A percentile compares a stretch with the other conserved stretches of the same genome.
Conservation (phyloP, 2,113 vertebrate genomes). For the Chaetodon auriga region DNA sequence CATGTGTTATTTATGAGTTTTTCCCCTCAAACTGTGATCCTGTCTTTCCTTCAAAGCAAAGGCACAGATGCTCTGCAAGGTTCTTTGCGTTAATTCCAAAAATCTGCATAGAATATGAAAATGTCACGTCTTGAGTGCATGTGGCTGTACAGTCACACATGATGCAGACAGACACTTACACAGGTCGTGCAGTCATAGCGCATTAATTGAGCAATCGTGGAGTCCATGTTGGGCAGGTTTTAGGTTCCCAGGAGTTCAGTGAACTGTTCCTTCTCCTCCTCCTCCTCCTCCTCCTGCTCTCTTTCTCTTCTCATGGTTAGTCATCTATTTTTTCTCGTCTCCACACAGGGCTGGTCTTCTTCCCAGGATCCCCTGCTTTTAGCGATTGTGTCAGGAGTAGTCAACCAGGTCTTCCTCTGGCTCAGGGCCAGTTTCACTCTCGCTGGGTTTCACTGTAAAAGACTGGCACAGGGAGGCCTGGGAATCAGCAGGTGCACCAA, state of each 20-base stretch:
- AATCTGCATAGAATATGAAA: neutral
- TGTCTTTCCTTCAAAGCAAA: neutral
- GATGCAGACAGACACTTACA: neutral
- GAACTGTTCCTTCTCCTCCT: slow-evolving; percentile 68
- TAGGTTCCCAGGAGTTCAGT: slow-evolving; percentile 79
- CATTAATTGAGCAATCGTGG: slow-evolving; percentile 75
- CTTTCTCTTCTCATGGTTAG: slow-evolving; percentile 72
- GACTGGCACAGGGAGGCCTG: slow-evolving; percentile 73
- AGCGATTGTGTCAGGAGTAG: slow-evolving; percentile 68
- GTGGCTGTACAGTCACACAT: neutral
- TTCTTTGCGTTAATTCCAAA: rapidly evolving
- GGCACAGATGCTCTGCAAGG: slow-evolving; percentile 11
- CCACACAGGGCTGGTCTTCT: slow-evolving; percentile 57
- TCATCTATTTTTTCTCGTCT: slow-evolving; percentile 71
- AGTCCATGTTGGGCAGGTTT: slow-evolving; percentile 77
- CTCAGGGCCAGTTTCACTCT: slow-evolving; percentile 83
- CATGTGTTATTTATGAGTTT: slow-evolving; percentile 45
- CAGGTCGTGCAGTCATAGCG: neutral
- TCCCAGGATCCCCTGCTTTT: slow-evolving; percentile 71
- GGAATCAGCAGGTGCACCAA: slow-evolving; percentile 82
- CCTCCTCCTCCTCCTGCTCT: slow-evolving; percentile 51
- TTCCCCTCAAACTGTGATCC: neutral
- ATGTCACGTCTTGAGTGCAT: neutral
- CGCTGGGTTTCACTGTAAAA: slow-evolving; percentile 79
- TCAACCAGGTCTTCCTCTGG: slow-evolving; percentile 79